Base-by-base conservation (phyloP, 2,113 vertebrate genomes). In the Atractosteus spatula region DNA sequence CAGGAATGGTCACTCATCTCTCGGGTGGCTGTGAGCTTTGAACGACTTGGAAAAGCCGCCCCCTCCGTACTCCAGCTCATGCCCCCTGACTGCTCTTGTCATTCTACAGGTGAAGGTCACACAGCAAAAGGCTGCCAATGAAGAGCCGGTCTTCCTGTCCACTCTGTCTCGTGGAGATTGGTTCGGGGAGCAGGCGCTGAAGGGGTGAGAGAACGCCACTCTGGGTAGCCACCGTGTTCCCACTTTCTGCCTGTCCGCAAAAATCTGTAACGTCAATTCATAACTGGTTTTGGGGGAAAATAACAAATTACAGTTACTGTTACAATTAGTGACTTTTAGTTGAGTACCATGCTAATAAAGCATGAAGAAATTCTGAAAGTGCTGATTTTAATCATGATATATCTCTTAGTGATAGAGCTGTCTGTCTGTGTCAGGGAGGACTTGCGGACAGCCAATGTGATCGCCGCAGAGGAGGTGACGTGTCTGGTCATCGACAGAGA, bases 161-260 rank as follows among this genome's bases (percentile, higher is more conserved):
- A 73, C 77, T 67, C 86, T 93, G 7, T 86, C 81, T 13, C 83
- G 84, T 69, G 82, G 79, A 65, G 81, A 88, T 55, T 90, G 91
- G 85, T 93, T 93, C 79, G 92, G 90, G 77, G 92, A 92, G 78
- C 85, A 85, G 73, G 83, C 85, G 71, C 81, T 89, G 29, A 84
- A 79, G 76, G 87, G 89, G 91, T 92, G 77, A 84, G 83, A 54
- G 41, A 70, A 3, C 29, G 29, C 29, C 29, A 29, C 29, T 29
- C 29, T 29, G 29, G 29, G 29, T 29, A 29, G 29, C 29, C 29
- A 29, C 29, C 1, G 29, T 29, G 1, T 29, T 11, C 41, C 8
- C 63, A 66, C 44, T 11, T 42, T 16, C 4, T 56, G 68, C 41
- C 55, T 47, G 43, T 4, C 3, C 41, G 14, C 14, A 42, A 13